Percentiles rank a stretch among this genome's conserved stretches.
These are phyloP conservation scores for Petrocephalus schoutedeni DNA, from an alignment of 2,797 vertebrate species.

Conservation along the genomic window DNA sequence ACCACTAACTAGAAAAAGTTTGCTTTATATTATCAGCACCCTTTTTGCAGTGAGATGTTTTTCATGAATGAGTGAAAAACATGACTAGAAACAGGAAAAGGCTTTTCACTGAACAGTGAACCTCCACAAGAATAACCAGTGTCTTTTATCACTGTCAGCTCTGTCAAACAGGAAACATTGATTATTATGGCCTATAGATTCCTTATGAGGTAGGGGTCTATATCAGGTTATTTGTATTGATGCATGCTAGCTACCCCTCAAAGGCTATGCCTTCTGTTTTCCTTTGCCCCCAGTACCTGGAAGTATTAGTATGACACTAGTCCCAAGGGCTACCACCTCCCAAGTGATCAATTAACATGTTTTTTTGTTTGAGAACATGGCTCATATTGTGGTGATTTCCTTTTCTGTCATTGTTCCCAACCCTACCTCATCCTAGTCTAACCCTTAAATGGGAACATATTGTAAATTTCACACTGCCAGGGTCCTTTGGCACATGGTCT, in stretches of 20 bases:
- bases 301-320: neutral
- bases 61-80: constrained; percentile 35
- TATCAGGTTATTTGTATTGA: neutral
- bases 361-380: neutral
- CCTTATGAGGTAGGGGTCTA: neutral
- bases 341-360: neutral
- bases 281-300: neutral
- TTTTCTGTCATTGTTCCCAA: neutral
- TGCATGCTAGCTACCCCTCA: neutral
- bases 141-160: neutral
- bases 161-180: neutral
- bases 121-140: neutral
- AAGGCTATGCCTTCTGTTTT: neutral
- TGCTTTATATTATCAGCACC: neutral
- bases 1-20: neutral
- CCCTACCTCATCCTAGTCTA: neutral
- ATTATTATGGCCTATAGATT: neutral
- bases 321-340: neutral
- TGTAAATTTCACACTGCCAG: neutral
- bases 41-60: constrained; percentile 29
- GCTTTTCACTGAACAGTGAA: neutral
- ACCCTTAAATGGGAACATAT: neutral
- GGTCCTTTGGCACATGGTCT: neutral
- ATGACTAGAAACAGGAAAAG: constrained; percentile 24
- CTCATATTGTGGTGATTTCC: neutral